Evolutionary conservation across 2,888 invertebrate species (phyloP).

Genomic region (Lycaena phlaeas): DNA sequence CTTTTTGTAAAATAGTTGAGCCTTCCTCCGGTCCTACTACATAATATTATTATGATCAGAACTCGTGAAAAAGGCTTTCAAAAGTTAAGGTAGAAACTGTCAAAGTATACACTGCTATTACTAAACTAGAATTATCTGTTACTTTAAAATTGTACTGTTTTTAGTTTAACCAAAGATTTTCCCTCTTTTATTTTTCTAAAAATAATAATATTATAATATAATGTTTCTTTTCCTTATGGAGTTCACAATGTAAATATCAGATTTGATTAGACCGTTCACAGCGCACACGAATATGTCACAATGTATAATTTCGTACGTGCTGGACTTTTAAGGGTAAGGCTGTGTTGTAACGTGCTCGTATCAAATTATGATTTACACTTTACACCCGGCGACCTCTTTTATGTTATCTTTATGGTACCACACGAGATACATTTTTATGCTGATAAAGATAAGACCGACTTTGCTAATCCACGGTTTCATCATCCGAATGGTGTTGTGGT

Average conservation of each 20-base stretch:
- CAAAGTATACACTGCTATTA: no score
- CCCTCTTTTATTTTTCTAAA: no score
- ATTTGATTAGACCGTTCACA: neutral
- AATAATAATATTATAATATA: no score
- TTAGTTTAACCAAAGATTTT: no score
- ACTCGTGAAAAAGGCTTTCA: no score
- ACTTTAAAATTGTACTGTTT: no score
- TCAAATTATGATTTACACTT: conserved; percentile 18
- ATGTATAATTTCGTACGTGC: neutral
- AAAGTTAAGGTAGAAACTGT: no score
- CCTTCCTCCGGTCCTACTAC: no score
- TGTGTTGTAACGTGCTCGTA: conserved; percentile 18
- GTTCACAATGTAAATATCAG: neutral
- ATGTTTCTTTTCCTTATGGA: neutral
- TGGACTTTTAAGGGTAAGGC: conserved; percentile 18
- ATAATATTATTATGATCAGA: no score
- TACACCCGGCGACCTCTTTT: conserved; percentile 14
- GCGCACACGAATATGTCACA: conserved; percentile 8
- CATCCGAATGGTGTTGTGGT: neutral
- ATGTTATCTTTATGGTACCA: neutral
- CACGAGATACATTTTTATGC: neutral
- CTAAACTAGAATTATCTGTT: no score
- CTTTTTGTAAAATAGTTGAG: no score
- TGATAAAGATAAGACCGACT: neutral
- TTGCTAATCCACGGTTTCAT: neutral